phyloP scores from a whole-genome alignment of 1,140 invertebrate species.

The Anastatus disparis region DNA sequence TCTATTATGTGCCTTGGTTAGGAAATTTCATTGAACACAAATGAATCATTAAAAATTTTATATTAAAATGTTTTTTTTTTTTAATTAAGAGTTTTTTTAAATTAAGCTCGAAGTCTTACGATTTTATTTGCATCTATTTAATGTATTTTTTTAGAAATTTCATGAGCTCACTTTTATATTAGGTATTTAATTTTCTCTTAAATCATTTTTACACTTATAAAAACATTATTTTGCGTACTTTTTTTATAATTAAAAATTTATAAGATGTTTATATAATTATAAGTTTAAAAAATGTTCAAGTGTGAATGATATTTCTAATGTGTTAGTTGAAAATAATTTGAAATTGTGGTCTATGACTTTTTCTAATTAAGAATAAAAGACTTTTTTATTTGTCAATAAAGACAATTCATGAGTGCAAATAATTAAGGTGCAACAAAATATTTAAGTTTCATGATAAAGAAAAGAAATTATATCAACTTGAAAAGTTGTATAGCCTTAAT shows the following conservation, averaged over 20 bases:
- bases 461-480: slow-evolving; percentile 3
- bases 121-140: no score
- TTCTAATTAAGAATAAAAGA: slow-evolving; percentile 30
- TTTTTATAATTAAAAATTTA: not conserved
- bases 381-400: slow-evolving; percentile 9
- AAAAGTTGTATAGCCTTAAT: slow-evolving; percentile 5
- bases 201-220: not conserved
- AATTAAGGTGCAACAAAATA: slow-evolving; percentile 3
- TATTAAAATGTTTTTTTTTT: no score
- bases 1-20: slow-evolving; percentile 9
- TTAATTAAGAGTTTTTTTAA: no score
- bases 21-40: slow-evolving; percentile 19
- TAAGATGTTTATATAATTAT: not conserved
- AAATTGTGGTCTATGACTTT: slow-evolving; percentile 26
- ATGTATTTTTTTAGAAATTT: no score
- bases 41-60: no score
- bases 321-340: slow-evolving; percentile 3
- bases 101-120: no score
- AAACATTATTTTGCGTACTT: no score
- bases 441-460: slow-evolving; percentile 6
- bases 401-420: not conserved
- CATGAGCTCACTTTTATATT: no score
- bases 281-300: no score
- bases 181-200: not conserved
- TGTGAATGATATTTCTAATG: not conserved